Base-by-base conservation (phyloP, 2,113 vertebrate genomes). In the Orcinus orca region DNA sequence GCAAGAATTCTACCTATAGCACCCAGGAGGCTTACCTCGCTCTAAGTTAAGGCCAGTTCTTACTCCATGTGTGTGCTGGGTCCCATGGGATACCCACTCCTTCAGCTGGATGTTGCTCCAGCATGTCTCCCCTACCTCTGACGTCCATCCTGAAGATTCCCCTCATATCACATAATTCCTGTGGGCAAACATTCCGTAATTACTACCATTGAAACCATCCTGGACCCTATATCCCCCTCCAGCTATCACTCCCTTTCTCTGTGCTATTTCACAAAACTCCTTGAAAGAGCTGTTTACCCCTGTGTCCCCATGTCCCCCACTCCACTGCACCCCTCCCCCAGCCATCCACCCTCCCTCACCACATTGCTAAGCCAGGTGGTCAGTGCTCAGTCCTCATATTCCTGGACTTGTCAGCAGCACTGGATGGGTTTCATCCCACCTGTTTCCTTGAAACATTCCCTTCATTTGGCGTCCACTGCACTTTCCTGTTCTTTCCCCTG, bases 351-450 rank as follows among this genome's bases (percentile, higher is more conserved):
- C 33, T 25, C 1, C 1, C 21, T 8, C 21, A 14, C 77, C 17
- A 18, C 2, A 0, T 3, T 4, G 14, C 58, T 0, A 0, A 80
- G 38, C 29, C 31, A 36, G 10, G 29, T 2, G 36, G 25, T 29
- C n/a, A 3, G n/a, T 1, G 2, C 26, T 81, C n/a, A 31, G 33
- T 15, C 23, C 53, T 76, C 7, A 6, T 21, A 41, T 31, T n/a
- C 10, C 31, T 33, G 12, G 68, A 26, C 60, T 53, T 31, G 20
- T 83, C 36, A 36, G n/a, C 12, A 26, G 2, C 18, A 33, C 31
- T 18, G 2, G 25, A 70, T 5, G 33, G 21, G 26, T 44, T 65
- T n/a, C 36, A 5, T 41, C 9, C 14, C 12, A 21, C 47, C 8
- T 23, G 3, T 23, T 71, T 50, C 53, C 70, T 18, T 1, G 55